phyloP scores from a whole-genome alignment of 2,888 invertebrate species.

The Acleris laterana region DNA sequence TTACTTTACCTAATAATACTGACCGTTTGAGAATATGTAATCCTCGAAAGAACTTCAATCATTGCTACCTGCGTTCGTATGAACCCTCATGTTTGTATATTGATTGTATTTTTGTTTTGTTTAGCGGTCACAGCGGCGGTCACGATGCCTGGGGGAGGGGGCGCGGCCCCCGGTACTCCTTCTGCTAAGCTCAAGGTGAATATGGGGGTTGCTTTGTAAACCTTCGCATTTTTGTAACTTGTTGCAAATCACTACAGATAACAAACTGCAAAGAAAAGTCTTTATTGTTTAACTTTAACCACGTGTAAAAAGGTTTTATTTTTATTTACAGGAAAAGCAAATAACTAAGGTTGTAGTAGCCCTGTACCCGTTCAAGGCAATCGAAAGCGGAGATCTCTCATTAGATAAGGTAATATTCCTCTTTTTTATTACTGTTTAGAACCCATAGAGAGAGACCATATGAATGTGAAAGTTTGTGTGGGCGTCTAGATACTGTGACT shows the following conservation, averaged over 20 bases:
- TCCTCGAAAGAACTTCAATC: no score
- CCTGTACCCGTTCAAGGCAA: constrained; percentile 95
- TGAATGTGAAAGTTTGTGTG: no score
- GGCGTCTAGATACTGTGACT: no score
- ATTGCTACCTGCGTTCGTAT: no score
- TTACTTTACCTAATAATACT: no score
- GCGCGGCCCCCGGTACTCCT: constrained; percentile 91
- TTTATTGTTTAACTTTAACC: neutral
- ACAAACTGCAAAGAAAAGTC: no score
- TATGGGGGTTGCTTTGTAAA: neutral
- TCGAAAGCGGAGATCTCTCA: constrained; percentile 94
- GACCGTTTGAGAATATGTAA: no score
- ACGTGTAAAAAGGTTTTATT: neutral
- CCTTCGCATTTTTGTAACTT: neutral
- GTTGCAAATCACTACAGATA: no score
- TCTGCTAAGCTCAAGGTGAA: constrained; percentile 91
- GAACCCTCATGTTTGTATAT: no score
- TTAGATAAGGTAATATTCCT: constrained; percentile 88
- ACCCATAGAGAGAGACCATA: neutral
- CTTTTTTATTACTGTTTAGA: neutral
- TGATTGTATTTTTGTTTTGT: constrained; percentile 38
- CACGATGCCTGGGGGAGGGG: constrained; percentile 90
- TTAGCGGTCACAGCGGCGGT: constrained; percentile 74
- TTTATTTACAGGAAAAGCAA: constrained; percentile 85
- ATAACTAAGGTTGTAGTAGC: constrained; percentile 94